Evolutionary conservation across 1,140 invertebrate genomes (phyloP).

Genomic region (Archegozetes longisetosus): DNA sequence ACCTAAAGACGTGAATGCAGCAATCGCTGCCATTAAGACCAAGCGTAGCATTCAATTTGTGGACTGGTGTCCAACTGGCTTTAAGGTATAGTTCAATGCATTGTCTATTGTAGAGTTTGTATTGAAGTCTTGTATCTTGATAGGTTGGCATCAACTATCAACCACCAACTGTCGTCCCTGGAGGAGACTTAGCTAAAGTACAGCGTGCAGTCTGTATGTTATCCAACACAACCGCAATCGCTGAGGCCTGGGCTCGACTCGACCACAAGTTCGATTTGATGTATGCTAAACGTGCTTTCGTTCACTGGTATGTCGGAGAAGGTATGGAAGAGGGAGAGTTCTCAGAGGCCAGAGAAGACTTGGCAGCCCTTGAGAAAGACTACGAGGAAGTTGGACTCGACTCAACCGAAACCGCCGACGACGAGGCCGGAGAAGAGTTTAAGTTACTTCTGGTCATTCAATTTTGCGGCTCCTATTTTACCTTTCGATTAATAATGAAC

Average conservation of each 20-base stretch:
- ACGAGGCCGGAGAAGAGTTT: constrained; percentile 33
- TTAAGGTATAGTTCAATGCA: constrained; percentile 18
- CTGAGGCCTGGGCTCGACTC: constrained; percentile 47
- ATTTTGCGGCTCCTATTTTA: too few relatives aligned
- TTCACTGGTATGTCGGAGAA: constrained; percentile 33
- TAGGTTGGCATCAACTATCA: constrained; percentile 53
- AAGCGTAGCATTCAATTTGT: constrained; percentile 46
- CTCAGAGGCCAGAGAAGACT: constrained; percentile 43
- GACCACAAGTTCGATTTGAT: constrained; percentile 44
- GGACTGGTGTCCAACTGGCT: constrained; percentile 32
- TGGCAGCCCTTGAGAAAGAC: constrained; percentile 45
- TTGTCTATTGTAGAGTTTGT: neutral
- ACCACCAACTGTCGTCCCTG: constrained; percentile 63
- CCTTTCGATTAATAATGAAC: too few relatives aligned
- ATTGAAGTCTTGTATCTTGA: neutral
- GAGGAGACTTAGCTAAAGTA: constrained; percentile 65
- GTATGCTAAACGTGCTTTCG: constrained; percentile 39
- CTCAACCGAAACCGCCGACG: constrained; percentile 35
- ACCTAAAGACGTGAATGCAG: constrained; percentile 61
- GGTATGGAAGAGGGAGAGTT: constrained; percentile 28
- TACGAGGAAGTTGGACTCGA: constrained; percentile 49
- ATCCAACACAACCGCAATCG: constrained; percentile 49
- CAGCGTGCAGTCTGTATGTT: constrained; percentile 68
- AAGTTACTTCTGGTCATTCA: constrained; percentile 10
- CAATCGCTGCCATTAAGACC: constrained; percentile 68